These are phyloP conservation scores for Synanthedon myopaeformis DNA, from an alignment of 2,888 invertebrate species.

Conservation along the genomic window DNA sequence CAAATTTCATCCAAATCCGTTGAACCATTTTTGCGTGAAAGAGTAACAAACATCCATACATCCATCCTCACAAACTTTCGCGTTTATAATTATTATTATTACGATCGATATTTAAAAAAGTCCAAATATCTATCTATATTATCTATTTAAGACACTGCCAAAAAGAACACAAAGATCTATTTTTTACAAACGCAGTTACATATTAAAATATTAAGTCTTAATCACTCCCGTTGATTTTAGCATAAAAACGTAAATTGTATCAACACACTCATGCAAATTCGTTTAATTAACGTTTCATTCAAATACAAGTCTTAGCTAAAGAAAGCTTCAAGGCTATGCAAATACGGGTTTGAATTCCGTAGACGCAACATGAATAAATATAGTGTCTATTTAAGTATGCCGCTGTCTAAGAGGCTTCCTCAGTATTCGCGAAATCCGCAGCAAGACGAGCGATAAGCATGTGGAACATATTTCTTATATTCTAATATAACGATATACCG, in stretches of 20 bases:
- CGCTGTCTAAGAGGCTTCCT: background rate
- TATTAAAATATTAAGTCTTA: too few relatives aligned
- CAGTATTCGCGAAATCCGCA: background rate
- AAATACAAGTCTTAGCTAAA: background rate
- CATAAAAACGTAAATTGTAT: background rate
- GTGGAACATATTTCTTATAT: conserved; percentile 8
- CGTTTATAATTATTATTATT: too few relatives aligned
- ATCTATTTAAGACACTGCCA: too few relatives aligned
- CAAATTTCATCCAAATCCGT: too few relatives aligned
- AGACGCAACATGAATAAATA: background rate
- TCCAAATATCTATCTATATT: too few relatives aligned
- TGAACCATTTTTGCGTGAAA: too few relatives aligned
- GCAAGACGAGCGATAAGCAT: conserved; percentile 11
- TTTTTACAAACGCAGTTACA: too few relatives aligned
- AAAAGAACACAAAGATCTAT: too few relatives aligned
- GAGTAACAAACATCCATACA: too few relatives aligned
- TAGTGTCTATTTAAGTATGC: background rate
- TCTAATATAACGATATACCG: background rate
- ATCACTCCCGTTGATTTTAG: background rate
- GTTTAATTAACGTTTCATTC: background rate
- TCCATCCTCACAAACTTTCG: too few relatives aligned
- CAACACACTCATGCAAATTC: background rate
- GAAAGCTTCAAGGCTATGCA: background rate
- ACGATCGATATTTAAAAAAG: too few relatives aligned
- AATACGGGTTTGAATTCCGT: background rate